Percentiles rank a stretch among this genome's conserved stretches.
Evolutionary conservation across 2,888 invertebrate genomes (phyloP).

Genomic region (Druceiella hillmani): DNA sequence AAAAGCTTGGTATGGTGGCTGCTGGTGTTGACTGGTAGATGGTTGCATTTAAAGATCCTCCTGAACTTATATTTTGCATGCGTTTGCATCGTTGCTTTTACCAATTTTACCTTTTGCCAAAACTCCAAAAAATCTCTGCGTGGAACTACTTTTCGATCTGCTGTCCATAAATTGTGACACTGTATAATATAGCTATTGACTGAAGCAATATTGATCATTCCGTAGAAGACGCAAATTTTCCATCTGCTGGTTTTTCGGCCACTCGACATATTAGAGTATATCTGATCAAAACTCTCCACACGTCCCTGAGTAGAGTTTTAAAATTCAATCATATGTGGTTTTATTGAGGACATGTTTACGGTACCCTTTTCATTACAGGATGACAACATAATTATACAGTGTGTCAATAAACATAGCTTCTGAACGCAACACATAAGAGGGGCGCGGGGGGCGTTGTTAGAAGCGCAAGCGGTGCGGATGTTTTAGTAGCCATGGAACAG

Average conservation of each 20-base stretch:
- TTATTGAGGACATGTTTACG: constrained; percentile 9
- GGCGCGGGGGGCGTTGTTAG: no score
- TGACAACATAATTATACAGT: constrained; percentile 23
- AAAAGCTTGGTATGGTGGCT: no score
- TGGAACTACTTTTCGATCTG: constrained; percentile 10
- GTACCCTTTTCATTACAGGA: constrained; percentile 22
- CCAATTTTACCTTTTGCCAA: constrained; percentile 19
- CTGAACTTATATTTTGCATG: no score
- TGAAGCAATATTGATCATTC: constrained; percentile 14
- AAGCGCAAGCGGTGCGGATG: no score
- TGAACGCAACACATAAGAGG: no score
- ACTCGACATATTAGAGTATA: constrained; percentile 13
- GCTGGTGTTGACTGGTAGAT: no score
- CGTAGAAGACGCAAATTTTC: no score
- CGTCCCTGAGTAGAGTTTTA: not conserved
- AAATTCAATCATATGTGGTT: constrained; percentile 12
- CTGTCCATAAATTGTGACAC: constrained; percentile 10
- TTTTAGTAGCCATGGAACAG: no score
- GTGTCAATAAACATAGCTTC: no score
- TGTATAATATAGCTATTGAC: constrained; percentile 14
- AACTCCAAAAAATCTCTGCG: constrained; percentile 18
- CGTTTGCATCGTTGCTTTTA: no score
- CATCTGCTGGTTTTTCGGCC: constrained; percentile 18
- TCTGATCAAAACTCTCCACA: constrained; percentile 5
- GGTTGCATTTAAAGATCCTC: no score